Conservation (phyloP, 1,140 invertebrate genomes). For the Maniola jurtina region DNA sequence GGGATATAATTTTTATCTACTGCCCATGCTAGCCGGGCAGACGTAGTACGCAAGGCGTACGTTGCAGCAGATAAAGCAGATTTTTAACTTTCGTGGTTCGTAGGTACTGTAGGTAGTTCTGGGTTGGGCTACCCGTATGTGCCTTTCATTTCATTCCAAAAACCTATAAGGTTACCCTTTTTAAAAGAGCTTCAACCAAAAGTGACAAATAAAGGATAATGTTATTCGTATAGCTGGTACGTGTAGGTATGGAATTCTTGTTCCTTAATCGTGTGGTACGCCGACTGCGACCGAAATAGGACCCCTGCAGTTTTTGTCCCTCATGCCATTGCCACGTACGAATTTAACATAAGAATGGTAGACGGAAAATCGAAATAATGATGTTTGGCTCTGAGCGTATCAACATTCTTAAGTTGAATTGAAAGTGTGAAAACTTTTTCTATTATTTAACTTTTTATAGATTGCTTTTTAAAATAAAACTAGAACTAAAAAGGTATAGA, state of each 20-base stretch:
- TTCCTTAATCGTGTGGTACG: slow-evolving; percentile 5
- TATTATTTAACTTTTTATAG: no score
- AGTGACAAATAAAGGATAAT: slow-evolving; percentile 2
- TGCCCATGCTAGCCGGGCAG: no score
- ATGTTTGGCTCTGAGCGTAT: slow-evolving; percentile 8
- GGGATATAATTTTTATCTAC: no score
- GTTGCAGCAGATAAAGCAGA: no score
- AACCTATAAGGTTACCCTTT: not conserved
- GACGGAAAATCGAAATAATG: slow-evolving; percentile 14
- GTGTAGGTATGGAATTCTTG: not conserved
- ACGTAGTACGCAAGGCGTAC: no score
- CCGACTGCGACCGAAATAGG: slow-evolving; percentile 6
- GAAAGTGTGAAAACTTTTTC: not conserved
- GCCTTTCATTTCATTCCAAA: no score
- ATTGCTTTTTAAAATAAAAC: no score
- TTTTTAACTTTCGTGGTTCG: no score
- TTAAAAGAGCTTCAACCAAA: not conserved
- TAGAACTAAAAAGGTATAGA: no score
- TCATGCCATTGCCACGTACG: slow-evolving; percentile 9
- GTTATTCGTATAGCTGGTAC: slow-evolving; percentile 1
- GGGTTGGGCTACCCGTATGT: no score
- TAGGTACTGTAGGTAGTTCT: no score
- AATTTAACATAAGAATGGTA: slow-evolving; percentile 18
- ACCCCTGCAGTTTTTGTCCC: slow-evolving; percentile 14
- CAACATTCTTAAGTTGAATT: not conserved